Evolutionary conservation across 2,113 vertebrate species (phyloP).

Genomic region (Ictalurus punctatus): DNA sequence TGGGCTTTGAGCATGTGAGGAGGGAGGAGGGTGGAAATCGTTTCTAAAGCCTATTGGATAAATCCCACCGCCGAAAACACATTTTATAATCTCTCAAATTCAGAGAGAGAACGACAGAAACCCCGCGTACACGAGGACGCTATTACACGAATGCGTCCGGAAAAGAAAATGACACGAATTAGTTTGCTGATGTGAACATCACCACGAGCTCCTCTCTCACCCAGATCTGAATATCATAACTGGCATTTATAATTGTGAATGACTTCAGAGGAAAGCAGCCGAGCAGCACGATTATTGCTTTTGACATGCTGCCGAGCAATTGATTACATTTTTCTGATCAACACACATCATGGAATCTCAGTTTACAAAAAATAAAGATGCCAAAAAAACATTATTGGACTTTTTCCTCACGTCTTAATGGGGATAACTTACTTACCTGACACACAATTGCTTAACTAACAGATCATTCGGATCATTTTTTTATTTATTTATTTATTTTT

Average conservation of each 20-base stretch:
- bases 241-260: not conserved
- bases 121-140: not conserved
- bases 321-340: conserved; percentile 23
- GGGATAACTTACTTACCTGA: not conserved
- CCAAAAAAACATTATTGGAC: not conserved
- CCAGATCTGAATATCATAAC: not conserved
- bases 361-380: not conserved
- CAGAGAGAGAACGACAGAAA: not conserved
- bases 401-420: not conserved
- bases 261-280: not conserved
- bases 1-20: conserved; percentile 27
- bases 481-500: no score
- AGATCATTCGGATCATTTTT: not conserved
- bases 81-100: not conserved
- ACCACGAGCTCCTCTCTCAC: not conserved
- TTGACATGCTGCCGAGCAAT: not conserved
- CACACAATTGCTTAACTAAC: not conserved
- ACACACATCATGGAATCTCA: not conserved
- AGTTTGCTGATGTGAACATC: not conserved
- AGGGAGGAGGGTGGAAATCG: conserved; percentile 37
- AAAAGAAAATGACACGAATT: not conserved
- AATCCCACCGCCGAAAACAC: conserved; percentile 4
- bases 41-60: conserved; percentile 42
- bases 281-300: not conserved
- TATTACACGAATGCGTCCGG: not conserved